Conservation (phyloP, 2,888 invertebrate species). For the Oligia fasciuncula region DNA sequence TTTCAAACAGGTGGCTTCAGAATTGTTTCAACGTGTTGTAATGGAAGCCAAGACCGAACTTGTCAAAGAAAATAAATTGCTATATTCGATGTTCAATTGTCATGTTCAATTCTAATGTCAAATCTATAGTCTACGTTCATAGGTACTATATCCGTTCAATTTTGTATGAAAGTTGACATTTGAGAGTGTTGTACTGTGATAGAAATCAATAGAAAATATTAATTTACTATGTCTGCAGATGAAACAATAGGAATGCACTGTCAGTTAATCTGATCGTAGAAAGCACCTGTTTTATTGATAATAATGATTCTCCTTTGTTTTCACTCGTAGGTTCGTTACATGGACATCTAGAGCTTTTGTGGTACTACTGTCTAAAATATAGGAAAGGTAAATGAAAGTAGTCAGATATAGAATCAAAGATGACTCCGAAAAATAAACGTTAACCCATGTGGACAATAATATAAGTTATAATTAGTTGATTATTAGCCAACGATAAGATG, state of each 20-base stretch:
- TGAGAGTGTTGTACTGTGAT: conserved; percentile 9
- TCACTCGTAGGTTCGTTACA: conserved; percentile 14
- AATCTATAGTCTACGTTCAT: background rate
- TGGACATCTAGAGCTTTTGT: background rate
- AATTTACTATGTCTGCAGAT: conserved; percentile 14
- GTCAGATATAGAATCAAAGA: background rate
- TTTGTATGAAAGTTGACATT: conserved; percentile 13
- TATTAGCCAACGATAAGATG: conserved; percentile 69
- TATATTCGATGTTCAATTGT: background rate
- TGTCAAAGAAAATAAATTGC: background rate
- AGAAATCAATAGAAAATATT: conserved; percentile 29
- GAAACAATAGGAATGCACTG: conserved; percentile 47
- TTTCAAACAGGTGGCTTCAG: background rate
- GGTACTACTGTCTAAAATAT: background rate
- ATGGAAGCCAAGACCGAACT: too few relatives aligned
- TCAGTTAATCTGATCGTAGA: conserved; percentile 28
- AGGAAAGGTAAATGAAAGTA: conserved; percentile 40
- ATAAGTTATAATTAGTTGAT: conserved; percentile 66
- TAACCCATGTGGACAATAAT: conserved; percentile 61
- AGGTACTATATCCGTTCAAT: background rate
- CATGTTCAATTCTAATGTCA: background rate
- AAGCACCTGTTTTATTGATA: conserved; percentile 32
- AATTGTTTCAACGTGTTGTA: background rate
- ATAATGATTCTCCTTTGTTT: conserved; percentile 39
- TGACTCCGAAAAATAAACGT: conserved; percentile 37